These are phyloP conservation scores for Parnassius smintheus DNA, from an alignment of 2,888 invertebrate species.

Conservation along the genomic window DNA sequence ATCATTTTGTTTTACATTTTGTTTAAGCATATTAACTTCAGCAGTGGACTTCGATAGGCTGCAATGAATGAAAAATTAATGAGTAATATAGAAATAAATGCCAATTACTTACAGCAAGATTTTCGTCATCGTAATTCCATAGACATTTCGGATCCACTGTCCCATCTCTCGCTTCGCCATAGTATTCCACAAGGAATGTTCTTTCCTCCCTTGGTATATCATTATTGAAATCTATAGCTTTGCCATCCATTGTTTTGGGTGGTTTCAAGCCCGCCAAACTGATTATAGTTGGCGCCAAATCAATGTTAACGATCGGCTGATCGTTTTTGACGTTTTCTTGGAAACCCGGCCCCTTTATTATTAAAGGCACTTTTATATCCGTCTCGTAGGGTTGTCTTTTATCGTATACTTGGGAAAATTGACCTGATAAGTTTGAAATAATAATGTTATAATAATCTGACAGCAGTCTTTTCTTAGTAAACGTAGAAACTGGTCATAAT, in stretches of 20 bases:
- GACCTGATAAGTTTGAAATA: slow-evolving; percentile 78
- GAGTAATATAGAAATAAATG: no score
- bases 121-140: slow-evolving; percentile 74
- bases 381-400: slow-evolving; percentile 95
- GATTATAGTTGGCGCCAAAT: slow-evolving; percentile 91
- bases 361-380: slow-evolving; percentile 91
- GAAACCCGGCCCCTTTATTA: slow-evolving; percentile 89
- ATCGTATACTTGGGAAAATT: slow-evolving; percentile 93
- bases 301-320: slow-evolving; percentile 87
- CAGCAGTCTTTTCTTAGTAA: no score
- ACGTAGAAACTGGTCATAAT: no score
- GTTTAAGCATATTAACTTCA: no score
- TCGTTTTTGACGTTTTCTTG: slow-evolving; percentile 62
- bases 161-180: slow-evolving; percentile 85
- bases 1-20: no score
- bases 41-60: no score
- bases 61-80: no score
- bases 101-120: slow-evolving; percentile 81
- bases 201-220: slow-evolving; percentile 48
- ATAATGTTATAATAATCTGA: background rate
- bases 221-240: slow-evolving; percentile 41
- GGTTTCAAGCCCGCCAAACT: slow-evolving; percentile 83
- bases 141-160: slow-evolving; percentile 84
- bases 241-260: slow-evolving; percentile 83
- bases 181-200: slow-evolving; percentile 89